Conservation (phyloP, 2,113 vertebrate genomes). For the Mungos mungo region DNA sequence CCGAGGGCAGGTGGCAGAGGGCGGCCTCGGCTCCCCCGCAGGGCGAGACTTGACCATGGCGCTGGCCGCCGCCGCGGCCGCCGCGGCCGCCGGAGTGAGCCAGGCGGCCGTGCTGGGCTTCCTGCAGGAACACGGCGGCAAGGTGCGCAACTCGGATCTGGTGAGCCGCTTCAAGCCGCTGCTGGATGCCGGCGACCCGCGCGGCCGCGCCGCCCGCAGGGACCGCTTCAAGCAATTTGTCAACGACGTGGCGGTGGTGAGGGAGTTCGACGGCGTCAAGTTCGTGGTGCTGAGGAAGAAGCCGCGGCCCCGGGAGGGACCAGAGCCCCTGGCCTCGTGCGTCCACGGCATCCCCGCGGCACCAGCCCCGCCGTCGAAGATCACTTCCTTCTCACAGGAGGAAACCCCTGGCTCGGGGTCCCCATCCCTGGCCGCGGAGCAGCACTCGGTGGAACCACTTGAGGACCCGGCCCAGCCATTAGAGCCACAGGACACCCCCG, state of each 20-base stretch:
- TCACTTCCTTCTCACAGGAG: fast-evolving
- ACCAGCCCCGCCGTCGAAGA: not conserved
- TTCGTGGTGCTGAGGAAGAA: constrained; percentile 87
- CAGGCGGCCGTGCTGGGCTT: constrained; percentile 86
- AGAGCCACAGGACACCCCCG: not conserved
- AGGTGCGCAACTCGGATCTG: constrained; percentile 86
- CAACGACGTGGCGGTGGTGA: constrained; percentile 90
- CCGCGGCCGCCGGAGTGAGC: constrained; percentile 83
- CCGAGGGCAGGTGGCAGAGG: not conserved
- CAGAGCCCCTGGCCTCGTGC: not conserved
- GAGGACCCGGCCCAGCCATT: not conserved
- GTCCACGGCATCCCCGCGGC: not conserved
- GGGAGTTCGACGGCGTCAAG: constrained; percentile 86
- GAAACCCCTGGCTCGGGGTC: fast-evolving
- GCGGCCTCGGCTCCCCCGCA: not conserved
- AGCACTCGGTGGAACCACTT: not conserved
- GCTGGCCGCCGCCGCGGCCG: constrained; percentile 74
- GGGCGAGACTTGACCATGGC: constrained; percentile 13
- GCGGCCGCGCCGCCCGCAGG: constrained; percentile 83
- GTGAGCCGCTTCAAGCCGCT: constrained; percentile 84
- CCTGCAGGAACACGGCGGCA: constrained; percentile 86
- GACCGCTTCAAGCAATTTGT: constrained; percentile 90
- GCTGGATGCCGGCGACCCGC: constrained; percentile 84
- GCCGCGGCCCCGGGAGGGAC: not conserved
- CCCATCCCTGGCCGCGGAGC: not conserved